A percentile compares a stretch with the other conserved stretches of the same genome.
These are phyloP conservation scores for Drosophila kanapiae DNA, from an alignment of 1,140 invertebrate species.

Conservation along the genomic window DNA sequence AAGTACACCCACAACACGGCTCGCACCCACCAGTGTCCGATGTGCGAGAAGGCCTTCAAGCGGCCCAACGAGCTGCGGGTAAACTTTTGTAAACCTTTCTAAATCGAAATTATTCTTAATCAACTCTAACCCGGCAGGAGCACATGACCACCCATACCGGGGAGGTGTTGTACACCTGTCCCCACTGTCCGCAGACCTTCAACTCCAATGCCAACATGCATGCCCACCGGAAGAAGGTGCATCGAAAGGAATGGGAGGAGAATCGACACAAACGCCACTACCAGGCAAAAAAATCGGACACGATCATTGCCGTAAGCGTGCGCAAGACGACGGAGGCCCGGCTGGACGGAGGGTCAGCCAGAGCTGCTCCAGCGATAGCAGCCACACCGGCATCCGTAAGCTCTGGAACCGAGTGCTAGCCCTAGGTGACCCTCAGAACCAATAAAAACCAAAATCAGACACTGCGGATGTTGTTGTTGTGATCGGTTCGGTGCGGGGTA, in stretches of 20 bases:
- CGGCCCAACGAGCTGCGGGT: slow-evolving; percentile 60
- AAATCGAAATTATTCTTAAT: not conserved
- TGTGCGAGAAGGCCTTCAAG: slow-evolving; percentile 81
- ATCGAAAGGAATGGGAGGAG: slow-evolving; percentile 79
- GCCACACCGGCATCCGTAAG: not conserved
- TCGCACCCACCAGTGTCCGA: slow-evolving; percentile 61
- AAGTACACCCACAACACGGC: slow-evolving; percentile 70
- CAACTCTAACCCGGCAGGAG: slow-evolving; percentile 43
- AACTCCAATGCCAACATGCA: slow-evolving; percentile 83
- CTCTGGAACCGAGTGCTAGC: slow-evolving; percentile 16
- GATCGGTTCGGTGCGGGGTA: not conserved
- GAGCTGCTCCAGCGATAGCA: not conserved
- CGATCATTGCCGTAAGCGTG: slow-evolving; percentile 63
- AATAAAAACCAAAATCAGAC: slow-evolving; percentile 33
- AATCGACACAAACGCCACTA: slow-evolving; percentile 37
- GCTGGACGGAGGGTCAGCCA: not conserved
- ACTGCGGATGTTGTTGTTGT: slow-evolving; percentile 14
- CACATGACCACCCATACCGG: slow-evolving; percentile 82
- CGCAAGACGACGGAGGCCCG: slow-evolving; percentile 63
- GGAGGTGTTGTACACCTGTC: slow-evolving; percentile 78
- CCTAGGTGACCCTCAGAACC: slow-evolving; percentile 11
- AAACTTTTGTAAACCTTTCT: not conserved
- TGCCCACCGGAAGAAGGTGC: slow-evolving; percentile 77
- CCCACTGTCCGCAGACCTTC: slow-evolving; percentile 79
- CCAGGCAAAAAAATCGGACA: slow-evolving; percentile 41